Evolutionary conservation across 2,113 vertebrate species (phyloP).

Genomic region (Calidris pygmaea): DNA sequence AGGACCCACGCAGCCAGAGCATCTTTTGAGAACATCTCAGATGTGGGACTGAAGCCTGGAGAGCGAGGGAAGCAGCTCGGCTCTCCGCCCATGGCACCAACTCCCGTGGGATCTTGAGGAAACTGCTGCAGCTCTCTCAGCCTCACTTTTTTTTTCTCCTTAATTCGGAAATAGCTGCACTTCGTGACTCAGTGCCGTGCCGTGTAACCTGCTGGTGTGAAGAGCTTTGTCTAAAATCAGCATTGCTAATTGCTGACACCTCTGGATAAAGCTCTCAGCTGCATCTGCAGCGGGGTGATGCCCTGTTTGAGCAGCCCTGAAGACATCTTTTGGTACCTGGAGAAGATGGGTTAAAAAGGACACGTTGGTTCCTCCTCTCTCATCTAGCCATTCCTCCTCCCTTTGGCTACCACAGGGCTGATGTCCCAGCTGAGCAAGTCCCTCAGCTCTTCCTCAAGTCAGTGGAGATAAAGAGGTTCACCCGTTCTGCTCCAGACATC

Average conservation of each 20-base stretch:
- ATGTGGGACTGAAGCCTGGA: neutral
- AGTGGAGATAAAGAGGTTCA: neutral
- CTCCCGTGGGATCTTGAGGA: neutral
- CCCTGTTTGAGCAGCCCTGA: neutral
- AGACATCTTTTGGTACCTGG: neutral
- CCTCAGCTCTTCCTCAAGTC: neutral
- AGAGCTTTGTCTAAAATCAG: neutral
- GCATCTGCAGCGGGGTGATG: neutral
- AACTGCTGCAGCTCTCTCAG: neutral
- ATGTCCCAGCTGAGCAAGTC: neutral
- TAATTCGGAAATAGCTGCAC: neutral
- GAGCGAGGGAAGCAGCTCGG: neutral
- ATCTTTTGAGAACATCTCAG: neutral
- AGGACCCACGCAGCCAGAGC: neutral
- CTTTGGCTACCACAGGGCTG: neutral
- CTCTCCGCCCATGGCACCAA: accelerated
- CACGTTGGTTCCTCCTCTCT: neutral
- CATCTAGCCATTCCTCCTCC: neutral
- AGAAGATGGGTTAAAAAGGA: neutral
- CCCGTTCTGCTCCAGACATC: neutral
- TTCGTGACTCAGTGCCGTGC: neutral
- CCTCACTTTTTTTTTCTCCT: neutral
- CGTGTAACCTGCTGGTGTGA: neutral
- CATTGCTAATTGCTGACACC: neutral
- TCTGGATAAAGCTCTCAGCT: neutral